Conservation (phyloP, 2,888 invertebrate species). For the Euplagia quadripunctaria region DNA sequence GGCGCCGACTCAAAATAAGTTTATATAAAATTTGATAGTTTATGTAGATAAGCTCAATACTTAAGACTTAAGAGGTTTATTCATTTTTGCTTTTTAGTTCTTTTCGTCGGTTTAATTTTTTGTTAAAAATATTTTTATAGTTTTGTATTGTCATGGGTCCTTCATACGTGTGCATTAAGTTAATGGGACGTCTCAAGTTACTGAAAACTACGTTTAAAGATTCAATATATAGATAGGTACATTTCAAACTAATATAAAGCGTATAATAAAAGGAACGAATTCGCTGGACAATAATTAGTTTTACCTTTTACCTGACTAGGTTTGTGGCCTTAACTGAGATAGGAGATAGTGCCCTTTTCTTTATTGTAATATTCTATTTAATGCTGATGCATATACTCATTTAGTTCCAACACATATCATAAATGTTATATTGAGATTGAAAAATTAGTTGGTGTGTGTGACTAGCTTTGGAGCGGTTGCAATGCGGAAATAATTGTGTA, state of each 20-base stretch:
- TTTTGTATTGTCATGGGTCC: no score
- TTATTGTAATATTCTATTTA: neutral
- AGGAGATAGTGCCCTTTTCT: neutral
- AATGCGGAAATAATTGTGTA: neutral
- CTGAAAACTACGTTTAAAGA: no score
- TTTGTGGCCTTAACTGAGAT: neutral
- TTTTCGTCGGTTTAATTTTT: no score
- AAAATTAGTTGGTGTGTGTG: neutral
- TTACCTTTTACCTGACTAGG: neutral
- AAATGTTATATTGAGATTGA: neutral
- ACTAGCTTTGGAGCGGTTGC: neutral
- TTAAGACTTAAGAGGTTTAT: no score
- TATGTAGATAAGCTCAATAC: no score
- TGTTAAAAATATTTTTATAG: no score
- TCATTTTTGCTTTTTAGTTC: no score
- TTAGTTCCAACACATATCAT: neutral
- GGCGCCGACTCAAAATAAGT: no score
- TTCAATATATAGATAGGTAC: neutral
- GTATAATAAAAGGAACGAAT: neutral
- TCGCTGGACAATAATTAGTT: neutral
- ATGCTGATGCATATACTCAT: neutral
- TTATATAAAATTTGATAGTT: no score
- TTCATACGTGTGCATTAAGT: no score
- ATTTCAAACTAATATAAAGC: neutral
- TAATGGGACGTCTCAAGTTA: no score